phyloP scores from a whole-genome alignment of 2,888 invertebrate genomes.

The Isotomurus palustris region DNA sequence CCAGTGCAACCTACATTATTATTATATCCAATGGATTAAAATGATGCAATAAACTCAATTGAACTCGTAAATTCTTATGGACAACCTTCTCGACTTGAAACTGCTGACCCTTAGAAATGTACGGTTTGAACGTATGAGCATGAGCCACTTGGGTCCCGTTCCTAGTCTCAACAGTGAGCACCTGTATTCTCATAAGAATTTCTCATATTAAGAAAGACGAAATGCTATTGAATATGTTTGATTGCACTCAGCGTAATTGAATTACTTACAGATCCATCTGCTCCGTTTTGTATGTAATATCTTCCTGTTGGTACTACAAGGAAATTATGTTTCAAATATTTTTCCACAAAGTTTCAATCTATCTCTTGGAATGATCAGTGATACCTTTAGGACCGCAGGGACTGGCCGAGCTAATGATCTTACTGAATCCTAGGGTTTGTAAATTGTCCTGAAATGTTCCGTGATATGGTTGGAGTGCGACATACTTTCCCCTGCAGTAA shows the following conservation, averaged over 20 bases:
- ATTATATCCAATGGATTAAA: background rate
- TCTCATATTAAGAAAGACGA: background rate
- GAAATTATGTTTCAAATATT: background rate
- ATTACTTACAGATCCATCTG: conserved; percentile 33
- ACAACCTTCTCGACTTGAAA: conserved; percentile 36
- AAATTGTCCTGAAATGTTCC: conserved; percentile 44
- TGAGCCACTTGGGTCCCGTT: conserved; percentile 18
- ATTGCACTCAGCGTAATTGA: no score
- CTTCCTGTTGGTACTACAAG: conserved; percentile 30
- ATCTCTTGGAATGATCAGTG: background rate
- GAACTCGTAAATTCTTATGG: background rate
- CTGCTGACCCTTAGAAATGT: conserved; percentile 37
- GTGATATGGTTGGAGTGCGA: conserved; percentile 43
- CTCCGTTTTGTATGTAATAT: conserved; percentile 37
- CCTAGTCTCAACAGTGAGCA: conserved; percentile 27
- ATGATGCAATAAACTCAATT: background rate
- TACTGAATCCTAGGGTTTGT: conserved; percentile 39
- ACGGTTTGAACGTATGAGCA: conserved; percentile 32
- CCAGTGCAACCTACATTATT: conserved; percentile 24
- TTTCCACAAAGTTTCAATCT: background rate
- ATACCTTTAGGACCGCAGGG: conserved; percentile 43
- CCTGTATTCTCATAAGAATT: conserved; percentile 2
- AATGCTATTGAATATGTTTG: background rate
- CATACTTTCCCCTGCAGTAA: conserved; percentile 41
- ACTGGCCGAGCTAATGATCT: conserved; percentile 39